Base-by-base conservation (phyloP, 2,888 invertebrate species). In the Caenorhabditis japonica region DNA sequence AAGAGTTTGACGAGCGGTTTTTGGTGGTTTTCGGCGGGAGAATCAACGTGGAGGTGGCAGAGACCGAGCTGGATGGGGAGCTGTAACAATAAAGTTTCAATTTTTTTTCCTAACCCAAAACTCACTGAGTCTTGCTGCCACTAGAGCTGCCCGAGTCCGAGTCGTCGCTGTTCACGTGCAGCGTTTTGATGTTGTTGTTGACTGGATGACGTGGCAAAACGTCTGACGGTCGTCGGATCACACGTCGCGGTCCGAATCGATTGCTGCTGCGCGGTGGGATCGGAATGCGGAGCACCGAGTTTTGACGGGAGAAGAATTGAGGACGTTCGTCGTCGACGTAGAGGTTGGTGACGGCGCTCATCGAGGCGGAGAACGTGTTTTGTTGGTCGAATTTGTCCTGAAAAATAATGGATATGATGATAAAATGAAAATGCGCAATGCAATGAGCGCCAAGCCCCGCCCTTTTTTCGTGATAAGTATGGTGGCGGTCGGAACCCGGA, bases 291-390 rank as follows among this genome's bases (percentile, higher is more conserved):
- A 86, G 79, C 25, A 85, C 86, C 36, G 85, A 84, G 68, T 86
- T 86, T 62, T 86, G 84, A 21, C 86, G 75, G 27, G 85, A 86
- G 69, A 86, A 86, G 78, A 84, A 86, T 61, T 86, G 82, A 19
- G 82, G 82, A 34, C 59, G 64, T 8, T 78, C 80, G 51, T 82
- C 83, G 36, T 80, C 83, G 15, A 84, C 83, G 53, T 82, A 84
- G 12, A 85, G 71, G 15, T 75, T 80, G 23, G 85, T 85, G 46
- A 85, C 83, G 8, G 84, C 84, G 8, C 83, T 82, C 77, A 83
- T 79, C 13, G 84, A 84, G 2, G 79, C 74, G 4, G 82, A 81
- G 68, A 83, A 83, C 13, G 70, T 60, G 10, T 58, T 38, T 39
- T 62, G 62, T 39, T 62, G 62, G 33, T 60, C 59, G 55, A 70